Conservation (phyloP, 2,113 vertebrate genomes). For the Mus pahari region DNA sequence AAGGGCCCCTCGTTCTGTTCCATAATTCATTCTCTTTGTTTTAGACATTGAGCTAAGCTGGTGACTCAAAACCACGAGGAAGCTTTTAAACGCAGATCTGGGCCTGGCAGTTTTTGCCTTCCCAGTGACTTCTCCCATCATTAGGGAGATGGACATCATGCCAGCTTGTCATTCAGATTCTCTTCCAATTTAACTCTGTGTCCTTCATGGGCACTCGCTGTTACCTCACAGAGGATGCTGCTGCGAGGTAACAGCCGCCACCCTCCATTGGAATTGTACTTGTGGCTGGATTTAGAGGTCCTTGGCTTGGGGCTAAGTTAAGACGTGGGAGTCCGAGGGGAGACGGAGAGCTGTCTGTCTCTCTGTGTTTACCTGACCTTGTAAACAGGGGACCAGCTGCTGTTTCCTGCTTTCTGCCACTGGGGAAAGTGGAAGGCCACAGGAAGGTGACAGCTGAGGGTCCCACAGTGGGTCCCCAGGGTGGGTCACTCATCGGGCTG, state of each 20-base stretch:
- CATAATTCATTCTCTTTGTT: constrained; percentile 89
- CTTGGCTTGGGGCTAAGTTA: neutral
- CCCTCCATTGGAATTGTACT: neutral
- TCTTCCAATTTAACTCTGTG: neutral
- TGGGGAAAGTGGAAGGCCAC: constrained; percentile 50
- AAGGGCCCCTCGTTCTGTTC: constrained; percentile 84
- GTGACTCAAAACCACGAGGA: constrained; percentile 79
- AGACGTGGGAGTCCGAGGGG: neutral
- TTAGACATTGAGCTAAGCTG: constrained; percentile 84
- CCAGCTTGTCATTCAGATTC: constrained; percentile 75
- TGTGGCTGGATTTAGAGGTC: constrained; percentile 36
- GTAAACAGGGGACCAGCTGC: neutral
- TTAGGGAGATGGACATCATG: constrained; percentile 64
- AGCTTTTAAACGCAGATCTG: constrained; percentile 83
- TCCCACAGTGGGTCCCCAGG: neutral
- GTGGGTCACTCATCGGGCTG: constrained; percentile 39
- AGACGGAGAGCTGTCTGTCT: neutral
- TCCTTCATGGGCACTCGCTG: constrained; percentile 38
- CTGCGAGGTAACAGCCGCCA: neutral
- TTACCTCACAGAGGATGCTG: neutral
- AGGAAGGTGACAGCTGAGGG: constrained; percentile 64
- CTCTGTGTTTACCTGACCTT: constrained; percentile 31
- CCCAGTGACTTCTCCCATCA: constrained; percentile 43
- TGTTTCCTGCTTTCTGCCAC: neutral
- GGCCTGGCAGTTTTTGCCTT: constrained; percentile 60